Base-by-base conservation (phyloP, 23 tunicate species). In the Ciona savignyi region DNA sequence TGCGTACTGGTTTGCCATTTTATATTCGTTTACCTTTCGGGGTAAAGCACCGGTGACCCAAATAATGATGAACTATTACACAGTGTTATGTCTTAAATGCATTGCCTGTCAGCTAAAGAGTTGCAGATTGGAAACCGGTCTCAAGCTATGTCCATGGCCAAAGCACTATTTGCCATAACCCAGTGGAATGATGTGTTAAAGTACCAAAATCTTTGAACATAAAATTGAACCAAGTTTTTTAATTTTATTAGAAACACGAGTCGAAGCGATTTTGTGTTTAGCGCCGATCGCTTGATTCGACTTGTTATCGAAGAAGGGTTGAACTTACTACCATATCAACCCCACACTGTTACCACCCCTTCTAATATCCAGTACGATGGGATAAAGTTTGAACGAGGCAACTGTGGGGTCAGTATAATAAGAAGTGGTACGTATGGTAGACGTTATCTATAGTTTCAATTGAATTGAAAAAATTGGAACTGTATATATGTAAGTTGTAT, bases 341-440 rank as follows among this genome's bases (percentile, higher is more conserved):
- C 80, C 2, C 73, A 80, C 29, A 62, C 68, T 30, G 90, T 94
- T 15, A 78, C 51, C n/a, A 94, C 99, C n/a, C 83, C 83, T 19
- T 82, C 85, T 62, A 87, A 78, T 3, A 71, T 33, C 9, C 27
- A 29, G 25, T 94, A 81, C 60, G 51, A 87, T 2, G 99, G 99
- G 29, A 79, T 87, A 1, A 78, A 76, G 25, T 94, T 94, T 79
- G 86, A 94, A 51, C 82, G 78, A 75, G 99, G 99, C 74, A 86
- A 77, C 48, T 94, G 99, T 83, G 99, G 99, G 3, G 99, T 94
- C 35, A 86, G 95, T 67, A 94, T 94, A 21, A 83, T 94, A 22
- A 56, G 99, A 71, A 86, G 95, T 68, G 97, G 88, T 80, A 65
- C 65, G 56, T 42, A 6, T 9, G 56, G 56, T n/a, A n/a, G n/a